These are phyloP conservation scores for Cathartes aura DNA, from an alignment of 2,113 vertebrate species.

Conservation along the genomic window DNA sequence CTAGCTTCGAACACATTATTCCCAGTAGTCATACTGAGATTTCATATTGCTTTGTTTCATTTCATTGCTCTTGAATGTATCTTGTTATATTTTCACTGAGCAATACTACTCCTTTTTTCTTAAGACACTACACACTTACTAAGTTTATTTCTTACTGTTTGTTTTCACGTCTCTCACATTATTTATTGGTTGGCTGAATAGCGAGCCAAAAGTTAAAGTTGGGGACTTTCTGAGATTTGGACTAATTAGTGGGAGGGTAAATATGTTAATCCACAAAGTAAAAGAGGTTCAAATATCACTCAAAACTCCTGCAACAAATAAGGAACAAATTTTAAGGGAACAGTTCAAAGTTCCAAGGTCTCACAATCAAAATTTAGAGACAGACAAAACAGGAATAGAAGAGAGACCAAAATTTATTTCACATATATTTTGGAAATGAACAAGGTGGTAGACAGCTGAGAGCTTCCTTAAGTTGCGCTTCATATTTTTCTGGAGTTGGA, in stretches of 20 bases:
- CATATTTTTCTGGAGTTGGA: conserved; percentile 1
- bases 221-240: neutral
- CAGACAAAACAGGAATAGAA: neutral
- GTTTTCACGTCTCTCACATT: neutral
- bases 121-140: neutral
- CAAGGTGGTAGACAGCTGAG: conserved; percentile 6
- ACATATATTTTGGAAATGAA: conserved; percentile 38
- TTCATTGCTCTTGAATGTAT: neutral
- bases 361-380: neutral
- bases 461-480: conserved; percentile 19
- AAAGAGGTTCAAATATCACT: neutral
- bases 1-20: neutral
- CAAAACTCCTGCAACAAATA: neutral
- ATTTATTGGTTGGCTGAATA: neutral
- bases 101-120: neutral
- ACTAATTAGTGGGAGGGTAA: neutral
- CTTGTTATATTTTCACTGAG: neutral
- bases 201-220: neutral
- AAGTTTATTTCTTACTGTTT: neutral
- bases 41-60: neutral
- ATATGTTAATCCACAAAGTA: neutral
- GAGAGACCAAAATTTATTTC: conserved; percentile 11
- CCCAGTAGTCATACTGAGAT: neutral
- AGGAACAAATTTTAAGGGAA: neutral
- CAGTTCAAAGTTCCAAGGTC: neutral